Base-by-base conservation (phyloP, 2,888 invertebrate species). In the Diplolepis rosae region DNA sequence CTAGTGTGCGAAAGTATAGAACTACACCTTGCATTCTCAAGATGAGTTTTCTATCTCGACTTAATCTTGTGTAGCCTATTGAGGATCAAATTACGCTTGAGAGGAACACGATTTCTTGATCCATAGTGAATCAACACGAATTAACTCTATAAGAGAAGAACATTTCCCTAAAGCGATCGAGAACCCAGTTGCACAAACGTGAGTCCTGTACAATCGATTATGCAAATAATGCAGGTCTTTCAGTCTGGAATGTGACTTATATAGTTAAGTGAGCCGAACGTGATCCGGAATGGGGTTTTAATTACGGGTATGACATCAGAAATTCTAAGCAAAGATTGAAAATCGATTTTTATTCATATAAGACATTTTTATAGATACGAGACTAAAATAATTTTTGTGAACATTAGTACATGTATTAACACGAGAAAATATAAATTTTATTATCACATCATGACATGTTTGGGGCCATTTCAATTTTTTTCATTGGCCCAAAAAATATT, bases 161-260 rank as follows among this genome's bases (percentile, higher is more conserved):
- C 52, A 30, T 52, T 52, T 52, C 30, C 52, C 30, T 7, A 52
- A 52, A 52, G 52, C 52, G 15, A 52, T 52, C n/a, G n/a, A 5
- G 28, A 28, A 52, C 27, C 11, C 30, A 28, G 52, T 30, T 30
- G 30, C 52, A 30, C 30, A 52, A 52, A 52, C 52, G 30, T 52
- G 27, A 52, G 30, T 15, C 28, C 28, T 52, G n/a, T 30, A 52
- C 30, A 52, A 52, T 52, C 28, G 52, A 52, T 52, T 52, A 52
- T 52, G 30, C 15, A 52, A 52, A 52, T 52, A 52, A 52, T 52
- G 15, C 52, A 52, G 52, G 52, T 52, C 52, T 13, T 52, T 52
- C 15, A 28, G 30, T 52, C 18, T 28, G 30, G 52, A 52, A 52
- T 52, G 52, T 30, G n/a, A 30, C 15, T 15, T 30, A 52, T 18